Percentiles rank a stretch among this genome's conserved stretches.
These are phyloP conservation scores for Pseudochirops cupreus DNA, from an alignment of 2,797 vertebrate genomes.

Conservation along the genomic window DNA sequence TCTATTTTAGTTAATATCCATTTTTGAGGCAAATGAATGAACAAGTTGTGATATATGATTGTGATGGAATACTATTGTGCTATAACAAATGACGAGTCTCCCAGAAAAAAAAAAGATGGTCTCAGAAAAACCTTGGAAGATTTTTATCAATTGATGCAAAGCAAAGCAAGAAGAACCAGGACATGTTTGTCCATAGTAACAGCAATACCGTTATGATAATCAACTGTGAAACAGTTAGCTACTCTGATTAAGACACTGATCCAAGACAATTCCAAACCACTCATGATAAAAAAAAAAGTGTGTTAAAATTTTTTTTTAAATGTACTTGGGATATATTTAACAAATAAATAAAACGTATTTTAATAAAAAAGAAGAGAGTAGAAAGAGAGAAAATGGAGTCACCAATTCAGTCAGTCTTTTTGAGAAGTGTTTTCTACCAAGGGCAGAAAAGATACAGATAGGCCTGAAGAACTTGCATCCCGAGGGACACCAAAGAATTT, in stretches of 20 bases:
- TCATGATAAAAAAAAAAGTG: neutral
- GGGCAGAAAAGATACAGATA: neutral
- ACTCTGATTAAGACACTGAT: neutral
- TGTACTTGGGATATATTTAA: neutral
- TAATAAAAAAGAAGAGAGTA: neutral
- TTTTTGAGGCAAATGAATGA: neutral
- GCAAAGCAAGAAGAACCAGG: neutral
- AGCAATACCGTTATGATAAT: neutral
- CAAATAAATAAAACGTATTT: neutral
- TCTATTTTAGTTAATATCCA: neutral
- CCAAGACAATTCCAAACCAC: neutral
- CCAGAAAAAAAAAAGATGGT: neutral
- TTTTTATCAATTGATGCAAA: neutral
- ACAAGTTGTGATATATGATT: neutral
- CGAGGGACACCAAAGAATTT: no score
- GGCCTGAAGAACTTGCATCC: no score
- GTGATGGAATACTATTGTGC: neutral
- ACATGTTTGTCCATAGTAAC: neutral
- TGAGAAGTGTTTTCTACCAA: neutral
- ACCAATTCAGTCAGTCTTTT: neutral
- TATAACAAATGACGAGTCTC: neutral
- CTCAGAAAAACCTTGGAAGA: neutral
- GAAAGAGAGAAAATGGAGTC: neutral
- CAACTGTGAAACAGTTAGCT: neutral
- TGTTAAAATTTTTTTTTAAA: neutral